phyloP scores from a whole-genome alignment of 2,797 vertebrate species.

The Hydrocynus forskahlii region DNA sequence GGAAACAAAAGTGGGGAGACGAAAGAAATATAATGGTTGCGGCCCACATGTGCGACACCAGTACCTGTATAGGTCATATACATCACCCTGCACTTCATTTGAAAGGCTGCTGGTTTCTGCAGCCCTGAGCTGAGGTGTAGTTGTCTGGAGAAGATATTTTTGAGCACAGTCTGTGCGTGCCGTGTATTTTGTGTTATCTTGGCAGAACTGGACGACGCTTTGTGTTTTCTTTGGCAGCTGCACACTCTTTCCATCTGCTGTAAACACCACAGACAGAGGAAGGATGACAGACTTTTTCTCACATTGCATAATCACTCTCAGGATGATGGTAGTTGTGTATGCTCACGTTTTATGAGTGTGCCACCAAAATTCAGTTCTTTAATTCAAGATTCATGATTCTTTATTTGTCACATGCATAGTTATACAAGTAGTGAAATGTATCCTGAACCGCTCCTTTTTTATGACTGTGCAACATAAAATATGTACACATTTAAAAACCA shows the following conservation, averaged over 20 bases:
- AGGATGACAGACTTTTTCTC: not conserved
- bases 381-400: too few species aligned
- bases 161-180: conserved; percentile 13
- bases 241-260: conserved; percentile 3
- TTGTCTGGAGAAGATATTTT: not conserved
- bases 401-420: too few species aligned
- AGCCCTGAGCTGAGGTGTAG: not conserved
- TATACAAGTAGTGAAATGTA: too few species aligned
- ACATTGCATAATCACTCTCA: not conserved
- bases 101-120: not conserved
- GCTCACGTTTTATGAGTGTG: not conserved
- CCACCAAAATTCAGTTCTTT: too few species aligned
- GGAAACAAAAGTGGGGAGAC: too few species aligned
- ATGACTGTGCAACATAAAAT: too few species aligned
- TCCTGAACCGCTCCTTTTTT: too few species aligned
- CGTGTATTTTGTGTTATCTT: conserved; percentile 16
- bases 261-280: conserved; percentile 17
- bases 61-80: too few species aligned
- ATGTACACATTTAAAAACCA: too few species aligned
- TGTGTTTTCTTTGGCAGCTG: conserved; percentile 36
- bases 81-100: not conserved
- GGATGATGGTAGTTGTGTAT: not conserved
- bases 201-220: conserved; percentile 21
- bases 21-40: too few species aligned
- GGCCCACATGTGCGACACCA: too few species aligned